These are phyloP conservation scores for Plutomurus gul DNA, from an alignment of 1,140 invertebrate genomes.

Conservation along the genomic window DNA sequence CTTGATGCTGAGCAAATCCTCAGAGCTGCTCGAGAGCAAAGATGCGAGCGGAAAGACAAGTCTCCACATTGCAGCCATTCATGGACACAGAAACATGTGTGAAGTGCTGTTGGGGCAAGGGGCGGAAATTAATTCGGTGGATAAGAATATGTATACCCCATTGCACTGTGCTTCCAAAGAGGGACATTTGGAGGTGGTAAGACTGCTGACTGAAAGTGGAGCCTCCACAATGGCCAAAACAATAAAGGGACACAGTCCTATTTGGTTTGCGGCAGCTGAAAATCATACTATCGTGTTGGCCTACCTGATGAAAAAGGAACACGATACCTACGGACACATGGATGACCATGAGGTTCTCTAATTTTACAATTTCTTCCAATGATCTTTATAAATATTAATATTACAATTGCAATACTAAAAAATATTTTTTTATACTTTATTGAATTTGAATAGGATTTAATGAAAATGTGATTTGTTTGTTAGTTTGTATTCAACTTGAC, in stretches of 20 bases:
- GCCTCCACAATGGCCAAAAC: conserved; percentile 92
- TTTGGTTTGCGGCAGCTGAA: conserved; percentile 95
- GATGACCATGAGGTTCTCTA: conserved; percentile 93
- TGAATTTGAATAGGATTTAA: too few relatives aligned
- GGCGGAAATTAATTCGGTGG: conserved; percentile 95
- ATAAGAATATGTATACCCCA: conserved; percentile 96
- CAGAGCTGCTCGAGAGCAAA: conserved; percentile 86
- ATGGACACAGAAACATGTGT: conserved; percentile 93
- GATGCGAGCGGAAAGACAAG: conserved; percentile 94
- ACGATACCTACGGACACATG: conserved; percentile 95
- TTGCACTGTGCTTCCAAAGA: conserved; percentile 94
- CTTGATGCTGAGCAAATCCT: conserved; percentile 88
- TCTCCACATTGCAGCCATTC: conserved; percentile 91
- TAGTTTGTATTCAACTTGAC: too few relatives aligned
- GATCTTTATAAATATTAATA: too few relatives aligned
- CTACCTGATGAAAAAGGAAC: conserved; percentile 95
- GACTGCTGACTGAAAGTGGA: conserved; percentile 92
- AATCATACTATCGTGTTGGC: conserved; percentile 94
- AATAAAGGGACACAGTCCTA: conserved; percentile 88
- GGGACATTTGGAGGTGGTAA: conserved; percentile 92
- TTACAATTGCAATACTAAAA: too few relatives aligned
- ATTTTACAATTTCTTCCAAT: too few relatives aligned
- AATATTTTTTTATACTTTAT: background rate
- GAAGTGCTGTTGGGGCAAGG: conserved; percentile 93
- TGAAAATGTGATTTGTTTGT: too few relatives aligned